Base-by-base conservation (phyloP, 2,888 invertebrate species). In the Harmothoe impar region DNA sequence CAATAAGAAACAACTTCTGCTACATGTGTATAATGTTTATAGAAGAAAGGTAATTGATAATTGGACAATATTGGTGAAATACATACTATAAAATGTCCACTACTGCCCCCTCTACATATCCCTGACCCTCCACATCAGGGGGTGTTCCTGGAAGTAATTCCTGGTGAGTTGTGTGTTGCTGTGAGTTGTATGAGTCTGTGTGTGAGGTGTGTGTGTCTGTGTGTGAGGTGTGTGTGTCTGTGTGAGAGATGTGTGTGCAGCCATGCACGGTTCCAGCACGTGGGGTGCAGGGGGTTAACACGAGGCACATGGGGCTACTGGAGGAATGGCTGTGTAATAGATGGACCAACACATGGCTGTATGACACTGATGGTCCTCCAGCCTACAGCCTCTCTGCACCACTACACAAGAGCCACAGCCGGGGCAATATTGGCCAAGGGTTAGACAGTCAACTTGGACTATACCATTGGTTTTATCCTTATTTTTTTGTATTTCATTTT, bases 281-380 rank as follows among this genome's bases (percentile, higher is more conserved):
- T 72, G 72, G 17, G 31, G 72, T n/a, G 23, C 15, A 15, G 20
- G 10, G 43, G 43, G 10, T 10, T 43, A 62, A 62, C 62, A 62
- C 20, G 17, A 25, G 15, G 72, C 72, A 72, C 7, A 72, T 72
- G 72, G 15, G 68, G 62, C 15, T 15, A 25, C 72, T 29, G 72
- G 25, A 72, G 72, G 72, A 72, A 25, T 0, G 15, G 29, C 29
- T 3, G 29, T 0, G 29, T 72, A 25, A 72, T 72, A 25, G 72
- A 72, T 72, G 25, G 72, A 23, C n/a, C 29, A 62, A 23, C 72
- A 29, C 5, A 25, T 29, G 72, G 72, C 3, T 3, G 15, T 25
- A 23, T 15, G 25, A 43, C 84, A 51, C 84, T 51, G 84, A 84
- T 84, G 84, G 84, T 25, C 84, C n/a, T 43, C 33, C 35, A 17